These are phyloP conservation scores for Nicator chloris DNA, from an alignment of 2,113 vertebrate species.

Conservation along the genomic window DNA sequence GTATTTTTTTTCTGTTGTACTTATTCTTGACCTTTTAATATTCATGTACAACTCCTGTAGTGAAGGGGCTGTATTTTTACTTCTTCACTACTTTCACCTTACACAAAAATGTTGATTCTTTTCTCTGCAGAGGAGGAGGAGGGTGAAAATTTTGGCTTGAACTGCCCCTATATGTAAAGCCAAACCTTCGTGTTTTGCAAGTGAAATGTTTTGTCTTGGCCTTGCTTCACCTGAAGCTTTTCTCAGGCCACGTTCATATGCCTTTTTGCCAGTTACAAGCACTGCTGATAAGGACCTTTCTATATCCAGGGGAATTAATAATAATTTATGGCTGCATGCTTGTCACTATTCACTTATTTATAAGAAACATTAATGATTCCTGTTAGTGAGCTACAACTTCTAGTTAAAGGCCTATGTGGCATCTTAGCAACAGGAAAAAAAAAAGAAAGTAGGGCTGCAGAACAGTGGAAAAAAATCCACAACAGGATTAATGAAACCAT, in stretches of 20 bases:
- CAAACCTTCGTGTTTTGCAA: background rate
- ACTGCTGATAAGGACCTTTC: background rate
- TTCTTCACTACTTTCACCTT: background rate
- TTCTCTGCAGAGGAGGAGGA: background rate
- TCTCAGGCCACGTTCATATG: background rate
- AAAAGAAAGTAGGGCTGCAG: background rate
- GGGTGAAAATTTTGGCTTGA: background rate
- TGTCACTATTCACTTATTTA: background rate
- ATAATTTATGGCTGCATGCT: background rate
- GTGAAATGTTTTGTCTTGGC: background rate
- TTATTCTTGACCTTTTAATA: background rate
- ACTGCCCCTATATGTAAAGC: background rate
- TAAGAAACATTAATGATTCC: background rate
- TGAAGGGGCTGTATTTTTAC: background rate
- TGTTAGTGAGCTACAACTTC: background rate
- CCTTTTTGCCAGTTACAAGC: background rate
- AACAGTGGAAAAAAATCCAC: background rate
- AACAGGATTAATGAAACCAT: background rate
- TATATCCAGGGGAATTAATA: background rate
- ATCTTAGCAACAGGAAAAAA: background rate
- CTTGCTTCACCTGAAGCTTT: background rate
- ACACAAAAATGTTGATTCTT: background rate
- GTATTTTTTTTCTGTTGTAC: background rate
- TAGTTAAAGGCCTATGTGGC: background rate
- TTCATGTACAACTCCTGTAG: background rate